phyloP scores from a whole-genome alignment of 2,113 vertebrate species.

The Triplophysa tibetana region DNA sequence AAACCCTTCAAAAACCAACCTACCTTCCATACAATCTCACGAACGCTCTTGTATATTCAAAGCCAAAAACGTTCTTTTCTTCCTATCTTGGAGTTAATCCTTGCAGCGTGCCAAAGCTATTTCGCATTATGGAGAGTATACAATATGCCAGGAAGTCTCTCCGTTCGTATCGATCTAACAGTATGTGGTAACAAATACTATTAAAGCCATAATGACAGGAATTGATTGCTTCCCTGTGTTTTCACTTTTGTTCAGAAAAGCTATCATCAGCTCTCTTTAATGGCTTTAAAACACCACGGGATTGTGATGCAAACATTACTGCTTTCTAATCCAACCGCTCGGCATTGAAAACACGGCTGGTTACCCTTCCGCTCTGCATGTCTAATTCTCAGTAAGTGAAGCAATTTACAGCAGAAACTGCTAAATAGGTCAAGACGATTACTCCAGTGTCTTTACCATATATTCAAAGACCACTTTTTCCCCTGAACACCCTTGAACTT shows the following conservation, averaged over 20 bases:
- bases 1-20: not conserved
- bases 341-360: not conserved
- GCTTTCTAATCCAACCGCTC: slow-evolving; percentile 4
- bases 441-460: slow-evolving; percentile 23
- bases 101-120: not conserved
- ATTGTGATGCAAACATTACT: slow-evolving; percentile 19
- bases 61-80: not conserved
- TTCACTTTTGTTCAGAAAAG: slow-evolving; percentile 25
- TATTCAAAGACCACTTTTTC: slow-evolving; percentile 12
- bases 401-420: slow-evolving; percentile 42
- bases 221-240: slow-evolving; percentile 9
- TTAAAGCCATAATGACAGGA: slow-evolving; percentile 29
- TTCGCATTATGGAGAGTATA: not conserved
- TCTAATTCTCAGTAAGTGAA: slow-evolving; percentile 18
- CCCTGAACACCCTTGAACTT: slow-evolving; percentile 43
- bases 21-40: not conserved
- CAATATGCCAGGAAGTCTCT: slow-evolving; percentile 6
- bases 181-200: slow-evolving; percentile 21
- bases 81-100: not conserved
- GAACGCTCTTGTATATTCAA: not conserved
- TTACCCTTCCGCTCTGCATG: not conserved
- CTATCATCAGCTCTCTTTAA: slow-evolving; percentile 21
- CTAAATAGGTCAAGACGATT: slow-evolving; percentile 7
- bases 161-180: slow-evolving; percentile 24
- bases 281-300: slow-evolving; percentile 7